Conservation (phyloP, 2,113 vertebrate genomes). For the Pterocles orientalis region DNA sequence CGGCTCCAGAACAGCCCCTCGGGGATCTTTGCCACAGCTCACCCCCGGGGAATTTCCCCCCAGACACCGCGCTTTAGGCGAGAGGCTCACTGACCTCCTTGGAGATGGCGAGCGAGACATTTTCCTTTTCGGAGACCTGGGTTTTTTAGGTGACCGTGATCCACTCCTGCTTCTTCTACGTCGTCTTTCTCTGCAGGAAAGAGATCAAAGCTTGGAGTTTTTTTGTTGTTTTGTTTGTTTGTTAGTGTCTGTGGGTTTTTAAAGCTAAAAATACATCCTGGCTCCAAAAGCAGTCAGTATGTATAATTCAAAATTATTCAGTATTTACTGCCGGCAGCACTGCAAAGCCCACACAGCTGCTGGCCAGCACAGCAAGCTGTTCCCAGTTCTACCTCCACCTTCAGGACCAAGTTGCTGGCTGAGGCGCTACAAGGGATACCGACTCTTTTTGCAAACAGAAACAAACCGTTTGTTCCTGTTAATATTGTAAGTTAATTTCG, state of each 20-base stretch:
- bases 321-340: accelerated
- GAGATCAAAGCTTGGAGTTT: not conserved
- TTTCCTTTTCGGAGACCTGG: conserved; percentile 88
- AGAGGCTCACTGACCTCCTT: conserved; percentile 78
- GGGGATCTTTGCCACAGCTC: accelerated
- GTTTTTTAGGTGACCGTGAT: conserved; percentile 87
- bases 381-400: not conserved
- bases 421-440: accelerated
- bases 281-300: accelerated
- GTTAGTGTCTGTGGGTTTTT: too few species aligned
- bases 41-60: accelerated
- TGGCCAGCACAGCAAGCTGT: not conserved
- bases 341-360: not conserved
- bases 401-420: not conserved
- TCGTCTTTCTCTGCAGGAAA: conserved; percentile 75
- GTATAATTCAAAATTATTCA: accelerated
- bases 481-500: not conserved
- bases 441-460: not conserved
- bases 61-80: not conserved
- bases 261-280: not conserved
- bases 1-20: accelerated
- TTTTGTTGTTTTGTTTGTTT: too few species aligned
- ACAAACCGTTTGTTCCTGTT: not conserved
- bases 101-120: conserved; percentile 89
- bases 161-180: conserved; percentile 87